Base-by-base conservation (phyloP, 2,888 invertebrate genomes). In the Agrochola macilenta region DNA sequence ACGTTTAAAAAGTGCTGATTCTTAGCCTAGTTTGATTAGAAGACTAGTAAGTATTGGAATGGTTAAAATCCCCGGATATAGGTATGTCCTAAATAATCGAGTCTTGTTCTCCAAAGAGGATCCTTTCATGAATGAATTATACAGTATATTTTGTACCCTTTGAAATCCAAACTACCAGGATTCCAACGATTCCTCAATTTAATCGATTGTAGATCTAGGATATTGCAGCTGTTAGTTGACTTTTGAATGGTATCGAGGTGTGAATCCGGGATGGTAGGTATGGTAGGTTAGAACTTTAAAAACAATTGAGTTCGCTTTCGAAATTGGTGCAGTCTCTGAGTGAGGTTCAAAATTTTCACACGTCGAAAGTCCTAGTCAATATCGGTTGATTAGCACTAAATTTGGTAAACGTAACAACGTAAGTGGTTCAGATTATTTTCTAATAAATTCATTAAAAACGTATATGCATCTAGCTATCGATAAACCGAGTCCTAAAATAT, bases 401-500 rank as follows among this genome's bases (percentile, higher is more conserved):
- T 46, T 12, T n/a, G n/a, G 8, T 14, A 49, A 17, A 14, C 7
- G 39, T 23, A 14, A 49, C 39, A 39, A 39, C 39, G 39, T 39
- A 43, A 43, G 17, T n/a, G 11, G 35, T 54, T 68, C 1, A 12
- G 23, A 0, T 23, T n/a, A 5, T 17, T n/a, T 57, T 11, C 30
- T 49, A 14, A 30, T 23, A 35, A 11, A 35, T 17, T 23, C 30
- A 30, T 52, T 30, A 54, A 52, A 35, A 35, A 17, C 12, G 20
- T 46, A 46, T 68, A 5, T 30, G 9, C 2, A 14, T 20, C 8
- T 14, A 23, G 4, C 14, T 30, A 52, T 58, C 54, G n/a, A 68
- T n/a, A 75, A 65, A 11, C 20, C 23, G n/a, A 46, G 11, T n/a
- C 5, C 23, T 52, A 52, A 82, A 85, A 61, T 69, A 74, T 74